These are phyloP conservation scores for Drosophila mimetica DNA, from an alignment of 2,888 invertebrate genomes.

Conservation along the genomic window DNA sequence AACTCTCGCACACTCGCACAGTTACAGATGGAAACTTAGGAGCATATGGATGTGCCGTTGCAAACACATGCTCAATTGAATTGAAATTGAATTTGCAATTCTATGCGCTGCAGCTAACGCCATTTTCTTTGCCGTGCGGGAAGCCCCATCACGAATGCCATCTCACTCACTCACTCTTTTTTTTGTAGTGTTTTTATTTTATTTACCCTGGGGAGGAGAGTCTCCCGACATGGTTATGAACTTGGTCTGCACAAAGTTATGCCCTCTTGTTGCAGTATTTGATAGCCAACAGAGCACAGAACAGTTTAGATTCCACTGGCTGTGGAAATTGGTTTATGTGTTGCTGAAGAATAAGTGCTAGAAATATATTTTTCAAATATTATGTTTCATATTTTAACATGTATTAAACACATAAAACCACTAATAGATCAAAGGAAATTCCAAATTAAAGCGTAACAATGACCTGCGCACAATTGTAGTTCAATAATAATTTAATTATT, in stretches of 20 bases:
- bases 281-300: background rate
- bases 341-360: background rate
- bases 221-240: slow-evolving; percentile 24
- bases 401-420: too few relatives aligned
- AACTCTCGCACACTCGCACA: background rate
- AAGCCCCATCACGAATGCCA: slow-evolving; percentile 41
- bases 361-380: background rate
- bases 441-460: too few relatives aligned
- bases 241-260: slow-evolving; percentile 28
- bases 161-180: slow-evolving; percentile 7
- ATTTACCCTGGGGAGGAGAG: slow-evolving; percentile 31
- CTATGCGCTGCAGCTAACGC: slow-evolving; percentile 72
- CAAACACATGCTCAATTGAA: slow-evolving; percentile 79
- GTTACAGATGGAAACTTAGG: slow-evolving; percentile 23
- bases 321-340: background rate
- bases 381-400: background rate
- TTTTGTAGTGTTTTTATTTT: slow-evolving; percentile 32
- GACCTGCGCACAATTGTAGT: too few relatives aligned
- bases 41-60: slow-evolving; percentile 66
- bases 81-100: slow-evolving; percentile 80
- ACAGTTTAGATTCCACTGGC: background rate
- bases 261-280: background rate
- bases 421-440: too few relatives aligned
- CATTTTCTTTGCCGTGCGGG: slow-evolving; percentile 69
- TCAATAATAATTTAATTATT: too few relatives aligned